Percentiles rank a stretch among this genome's conserved stretches.
These are phyloP conservation scores for Cairina moschata DNA, from an alignment of 2,113 vertebrate genomes.

Conservation along the genomic window DNA sequence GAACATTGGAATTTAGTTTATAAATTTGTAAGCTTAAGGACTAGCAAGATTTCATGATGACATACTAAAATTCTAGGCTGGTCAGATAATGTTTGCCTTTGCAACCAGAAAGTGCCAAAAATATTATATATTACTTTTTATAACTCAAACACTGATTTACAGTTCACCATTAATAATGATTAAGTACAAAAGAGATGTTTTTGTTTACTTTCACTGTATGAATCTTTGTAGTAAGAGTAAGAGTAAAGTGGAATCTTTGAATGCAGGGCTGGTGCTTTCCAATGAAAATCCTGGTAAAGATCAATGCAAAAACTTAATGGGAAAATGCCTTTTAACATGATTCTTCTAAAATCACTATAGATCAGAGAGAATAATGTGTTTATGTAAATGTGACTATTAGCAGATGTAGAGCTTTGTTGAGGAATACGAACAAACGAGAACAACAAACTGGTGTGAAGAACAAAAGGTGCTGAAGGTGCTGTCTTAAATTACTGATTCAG, in stretches of 20 bases:
- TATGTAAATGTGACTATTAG: not conserved
- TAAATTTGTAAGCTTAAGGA: not conserved
- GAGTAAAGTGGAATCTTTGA: not conserved
- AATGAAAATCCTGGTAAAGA: not conserved
- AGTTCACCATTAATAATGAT: not conserved
- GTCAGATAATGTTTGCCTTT: not conserved
- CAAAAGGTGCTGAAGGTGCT: not conserved
- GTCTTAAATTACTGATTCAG: not conserved
- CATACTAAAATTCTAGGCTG: not conserved
- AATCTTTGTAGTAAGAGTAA: not conserved
- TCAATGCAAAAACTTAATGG: not conserved
- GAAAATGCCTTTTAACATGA: not conserved
- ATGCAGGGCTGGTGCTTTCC: not conserved
- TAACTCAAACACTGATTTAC: not conserved
- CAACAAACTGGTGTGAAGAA: not conserved
- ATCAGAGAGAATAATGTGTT: not conserved
- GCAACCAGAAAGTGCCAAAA: not conserved
- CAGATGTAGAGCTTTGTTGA: not conserved
- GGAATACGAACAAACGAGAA: not conserved
- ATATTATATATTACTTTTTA: not conserved
- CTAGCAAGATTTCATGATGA: not conserved
- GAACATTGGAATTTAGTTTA: not conserved
- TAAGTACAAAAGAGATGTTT: not conserved
- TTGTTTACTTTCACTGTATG: not conserved
- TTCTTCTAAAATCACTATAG: not conserved